Percentiles rank a stretch among this genome's conserved stretches.
These are phyloP conservation scores for Agrotis clavis DNA, from an alignment of 2,888 invertebrate genomes.

Conservation along the genomic window DNA sequence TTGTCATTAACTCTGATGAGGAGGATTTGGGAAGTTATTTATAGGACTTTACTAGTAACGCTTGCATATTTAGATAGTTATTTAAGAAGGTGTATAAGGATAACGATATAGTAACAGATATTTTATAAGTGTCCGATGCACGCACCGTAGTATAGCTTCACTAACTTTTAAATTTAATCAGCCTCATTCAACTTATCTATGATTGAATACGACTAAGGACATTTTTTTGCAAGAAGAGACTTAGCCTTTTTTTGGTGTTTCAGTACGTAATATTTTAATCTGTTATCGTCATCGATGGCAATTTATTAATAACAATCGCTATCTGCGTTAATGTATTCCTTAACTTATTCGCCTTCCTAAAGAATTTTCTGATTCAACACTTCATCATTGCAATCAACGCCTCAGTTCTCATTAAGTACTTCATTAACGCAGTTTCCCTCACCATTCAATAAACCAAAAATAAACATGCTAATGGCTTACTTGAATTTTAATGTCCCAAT, in stretches of 20 bases:
- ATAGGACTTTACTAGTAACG: background rate
- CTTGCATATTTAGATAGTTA: background rate
- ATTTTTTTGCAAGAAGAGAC: no score
- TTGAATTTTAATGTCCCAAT: slow-evolving; percentile 57
- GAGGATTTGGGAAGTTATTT: slow-evolving; percentile 10
- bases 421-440: slow-evolving; percentile 48
- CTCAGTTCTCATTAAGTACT: slow-evolving; percentile 12
- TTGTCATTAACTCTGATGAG: background rate
- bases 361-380: slow-evolving; percentile 6
- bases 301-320: no score
- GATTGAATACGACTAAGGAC: no score
- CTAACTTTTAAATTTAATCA: no score
- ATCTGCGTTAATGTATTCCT: background rate
- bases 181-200: no score
- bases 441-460: slow-evolving; percentile 42
- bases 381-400: slow-evolving; percentile 23
- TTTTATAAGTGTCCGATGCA: no score
- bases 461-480: slow-evolving; percentile 50
- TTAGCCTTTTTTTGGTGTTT: no score
- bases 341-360: background rate
- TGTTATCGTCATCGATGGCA: no score
- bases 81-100: no score
- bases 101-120: no score
- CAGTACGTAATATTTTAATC: no score
- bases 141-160: no score